These are phyloP conservation scores for Musca domestica DNA, from an alignment of 1,140 invertebrate genomes.

Conservation along the genomic window DNA sequence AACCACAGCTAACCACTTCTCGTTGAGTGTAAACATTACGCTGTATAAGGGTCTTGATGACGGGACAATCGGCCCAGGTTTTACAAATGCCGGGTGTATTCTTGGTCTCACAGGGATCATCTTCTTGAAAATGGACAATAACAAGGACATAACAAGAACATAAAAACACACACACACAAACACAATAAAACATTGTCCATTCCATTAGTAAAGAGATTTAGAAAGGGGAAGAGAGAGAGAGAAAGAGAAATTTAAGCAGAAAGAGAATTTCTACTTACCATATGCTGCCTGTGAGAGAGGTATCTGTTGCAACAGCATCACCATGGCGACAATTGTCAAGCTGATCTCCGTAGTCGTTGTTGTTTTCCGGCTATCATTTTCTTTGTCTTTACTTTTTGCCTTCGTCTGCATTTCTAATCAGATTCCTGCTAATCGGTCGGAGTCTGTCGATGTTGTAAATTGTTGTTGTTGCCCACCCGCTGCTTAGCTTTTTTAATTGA, in stretches of 20 bases:
- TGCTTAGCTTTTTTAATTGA: not conserved
- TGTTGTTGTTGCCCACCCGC: not conserved
- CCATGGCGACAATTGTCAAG: not conserved
- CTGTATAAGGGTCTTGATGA: not conserved
- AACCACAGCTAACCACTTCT: constrained; percentile 37
- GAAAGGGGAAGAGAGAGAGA: not conserved
- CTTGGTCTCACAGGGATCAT: constrained; percentile 5
- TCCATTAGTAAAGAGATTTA: no score
- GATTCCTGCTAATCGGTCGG: not conserved
- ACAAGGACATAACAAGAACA: constrained; percentile 65
- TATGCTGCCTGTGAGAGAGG: not conserved
- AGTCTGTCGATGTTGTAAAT: not conserved
- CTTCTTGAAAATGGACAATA: constrained; percentile 43
- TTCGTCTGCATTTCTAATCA: no score
- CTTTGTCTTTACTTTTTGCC: no score
- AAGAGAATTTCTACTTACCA: not conserved
- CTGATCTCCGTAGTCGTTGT: no score
- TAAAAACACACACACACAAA: not conserved
- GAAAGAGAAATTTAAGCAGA: not conserved
- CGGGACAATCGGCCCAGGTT: not conserved
- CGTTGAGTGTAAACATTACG: not conserved
- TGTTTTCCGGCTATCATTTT: no score
- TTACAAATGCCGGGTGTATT: constrained; percentile 2
- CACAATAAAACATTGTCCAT: not conserved
- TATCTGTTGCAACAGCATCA: constrained; percentile 1